phyloP scores from a whole-genome alignment of 1,140 invertebrate species.

The Microplitis demolitor region DNA sequence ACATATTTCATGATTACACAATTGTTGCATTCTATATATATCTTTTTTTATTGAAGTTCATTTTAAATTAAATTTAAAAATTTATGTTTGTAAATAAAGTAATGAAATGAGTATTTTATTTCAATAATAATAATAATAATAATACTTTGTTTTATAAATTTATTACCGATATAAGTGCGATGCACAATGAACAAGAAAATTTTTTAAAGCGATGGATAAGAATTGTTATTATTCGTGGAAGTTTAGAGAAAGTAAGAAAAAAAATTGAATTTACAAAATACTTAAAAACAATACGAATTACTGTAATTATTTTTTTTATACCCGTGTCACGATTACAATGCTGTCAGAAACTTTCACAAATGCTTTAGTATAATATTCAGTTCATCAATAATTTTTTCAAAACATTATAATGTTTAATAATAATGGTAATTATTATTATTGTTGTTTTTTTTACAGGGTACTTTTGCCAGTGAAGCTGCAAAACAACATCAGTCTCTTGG shows the following conservation, averaged over 20 bases:
- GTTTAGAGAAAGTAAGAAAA: conserved; percentile 45
- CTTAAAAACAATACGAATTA: neutral
- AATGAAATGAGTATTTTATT: neutral
- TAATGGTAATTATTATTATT: neutral
- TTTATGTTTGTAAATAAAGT: neutral
- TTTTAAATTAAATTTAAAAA: neutral
- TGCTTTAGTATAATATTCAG: neutral
- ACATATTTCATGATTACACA: conserved; percentile 1
- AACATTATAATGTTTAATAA: neutral
- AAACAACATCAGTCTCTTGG: conserved; percentile 60
- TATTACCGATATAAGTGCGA: conserved; percentile 29
- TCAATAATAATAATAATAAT: neutral
- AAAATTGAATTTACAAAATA: neutral
- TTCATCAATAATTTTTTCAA: neutral
- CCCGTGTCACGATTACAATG: neutral
- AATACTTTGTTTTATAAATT: neutral
- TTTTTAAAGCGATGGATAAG: conserved; percentile 49
- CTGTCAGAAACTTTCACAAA: neutral
- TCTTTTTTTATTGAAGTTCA: neutral
- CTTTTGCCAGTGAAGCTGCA: conserved; percentile 62
- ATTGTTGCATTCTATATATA: neutral
- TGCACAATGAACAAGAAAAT: conserved; percentile 41
- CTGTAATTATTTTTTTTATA: neutral
- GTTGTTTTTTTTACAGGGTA: conserved; percentile 61
- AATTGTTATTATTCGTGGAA: conserved; percentile 47